Conservation (phyloP, 2,888 invertebrate genomes). For the Fabriciana adippe region DNA sequence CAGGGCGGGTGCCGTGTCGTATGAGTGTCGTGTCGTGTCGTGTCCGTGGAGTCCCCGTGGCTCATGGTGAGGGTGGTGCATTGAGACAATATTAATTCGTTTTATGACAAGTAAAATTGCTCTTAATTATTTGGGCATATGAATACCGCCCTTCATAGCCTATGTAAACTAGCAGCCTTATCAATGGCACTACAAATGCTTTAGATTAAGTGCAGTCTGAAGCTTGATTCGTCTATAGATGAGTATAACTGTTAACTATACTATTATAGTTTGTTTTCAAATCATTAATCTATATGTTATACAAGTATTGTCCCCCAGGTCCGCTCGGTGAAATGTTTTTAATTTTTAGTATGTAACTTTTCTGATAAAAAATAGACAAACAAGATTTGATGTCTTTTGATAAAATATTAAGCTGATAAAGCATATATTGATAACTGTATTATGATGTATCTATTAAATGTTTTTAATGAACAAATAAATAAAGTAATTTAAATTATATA, state of each 20-base stretch:
- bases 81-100: slow-evolving; percentile 67
- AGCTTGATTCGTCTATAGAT: too few relatives aligned
- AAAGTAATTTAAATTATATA: background rate
- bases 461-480: too few relatives aligned
- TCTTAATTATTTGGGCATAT: slow-evolving; percentile 74
- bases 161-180: background rate
- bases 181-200: background rate
- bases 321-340: too few relatives aligned
- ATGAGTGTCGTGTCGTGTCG: background rate
- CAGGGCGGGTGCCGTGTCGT: background rate
- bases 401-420: too few relatives aligned
- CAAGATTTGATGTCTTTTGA: background rate
- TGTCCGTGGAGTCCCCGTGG: background rate
- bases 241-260: too few relatives aligned
- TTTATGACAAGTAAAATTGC: slow-evolving; percentile 82
- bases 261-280: too few relatives aligned
- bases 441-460: too few relatives aligned
- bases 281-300: too few relatives aligned
- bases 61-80: background rate
- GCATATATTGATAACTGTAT: too few relatives aligned
- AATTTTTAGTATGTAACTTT: too few relatives aligned
- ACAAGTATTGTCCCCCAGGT: too few relatives aligned
- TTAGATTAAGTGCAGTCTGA: background rate
- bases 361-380: too few relatives aligned
- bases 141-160: slow-evolving; percentile 6